These are phyloP conservation scores for Seladonia tumulorum DNA, from an alignment of 2,888 invertebrate species.

Conservation along the genomic window DNA sequence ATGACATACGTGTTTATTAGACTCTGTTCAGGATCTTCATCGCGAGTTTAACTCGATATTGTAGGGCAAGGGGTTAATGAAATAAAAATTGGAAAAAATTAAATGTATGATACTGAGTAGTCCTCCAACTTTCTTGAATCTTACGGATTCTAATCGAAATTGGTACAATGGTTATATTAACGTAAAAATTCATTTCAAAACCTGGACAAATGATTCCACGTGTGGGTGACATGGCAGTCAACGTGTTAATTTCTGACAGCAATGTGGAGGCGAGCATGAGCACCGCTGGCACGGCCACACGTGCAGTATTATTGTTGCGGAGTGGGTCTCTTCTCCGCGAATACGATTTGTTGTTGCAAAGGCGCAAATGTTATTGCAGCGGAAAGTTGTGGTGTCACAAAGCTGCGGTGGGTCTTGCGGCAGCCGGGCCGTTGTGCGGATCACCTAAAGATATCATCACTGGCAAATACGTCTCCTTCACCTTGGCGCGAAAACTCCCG, in stretches of 20 bases:
- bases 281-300: slow-evolving; percentile 78
- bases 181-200: too few species aligned
- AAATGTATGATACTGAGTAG: too few species aligned
- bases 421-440: slow-evolving; percentile 38
- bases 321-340: slow-evolving; percentile 77
- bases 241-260: neutral
- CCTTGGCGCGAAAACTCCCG: slow-evolving; percentile 31
- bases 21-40: too few species aligned
- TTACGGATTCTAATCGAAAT: too few species aligned
- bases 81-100: too few species aligned
- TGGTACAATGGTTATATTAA: too few species aligned
- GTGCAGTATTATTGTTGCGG: slow-evolving; percentile 80
- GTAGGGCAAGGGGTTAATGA: too few species aligned
- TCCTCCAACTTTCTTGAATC: too few species aligned
- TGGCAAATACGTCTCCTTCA: slow-evolving; percentile 41
- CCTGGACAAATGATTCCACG: too few species aligned
- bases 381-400: slow-evolving; percentile 78
- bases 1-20: too few species aligned
- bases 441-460: slow-evolving; percentile 61
- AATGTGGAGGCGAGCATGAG: slow-evolving; percentile 62
- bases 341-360: slow-evolving; percentile 75
- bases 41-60: too few species aligned
- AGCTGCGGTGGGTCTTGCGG: slow-evolving; percentile 75
- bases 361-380: slow-evolving; percentile 79
- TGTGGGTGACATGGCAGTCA: too few species aligned